Conservation (phyloP, 2,113 vertebrate species). For the Gopherus flavomarginatus region DNA sequence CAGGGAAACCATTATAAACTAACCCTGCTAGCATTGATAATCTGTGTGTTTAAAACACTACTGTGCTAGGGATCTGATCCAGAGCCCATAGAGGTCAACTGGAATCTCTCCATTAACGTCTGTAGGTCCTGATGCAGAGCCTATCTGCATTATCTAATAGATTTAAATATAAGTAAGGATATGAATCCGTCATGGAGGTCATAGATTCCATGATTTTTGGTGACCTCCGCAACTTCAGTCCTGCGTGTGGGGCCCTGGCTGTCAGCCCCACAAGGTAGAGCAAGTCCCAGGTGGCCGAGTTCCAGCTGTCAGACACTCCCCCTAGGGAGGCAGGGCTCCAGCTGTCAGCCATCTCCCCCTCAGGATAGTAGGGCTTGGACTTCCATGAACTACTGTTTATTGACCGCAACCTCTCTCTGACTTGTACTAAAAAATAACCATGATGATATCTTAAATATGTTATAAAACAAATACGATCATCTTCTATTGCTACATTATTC, state of each 20-base stretch:
- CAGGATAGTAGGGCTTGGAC: too few species aligned
- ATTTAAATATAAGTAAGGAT: not conserved
- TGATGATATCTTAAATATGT: not conserved
- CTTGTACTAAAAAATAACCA: too few species aligned
- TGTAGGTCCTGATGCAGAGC: not conserved
- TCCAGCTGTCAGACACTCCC: too few species aligned
- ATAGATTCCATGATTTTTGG: constrained; percentile 19
- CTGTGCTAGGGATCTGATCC: not conserved
- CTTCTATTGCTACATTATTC: constrained; percentile 6
- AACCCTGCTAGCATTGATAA: not conserved
- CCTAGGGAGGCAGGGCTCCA: too few species aligned
- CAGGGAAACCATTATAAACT: constrained; percentile 13
- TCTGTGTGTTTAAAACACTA: not conserved
- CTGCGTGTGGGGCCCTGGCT: too few species aligned
- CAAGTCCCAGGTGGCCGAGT: too few species aligned
- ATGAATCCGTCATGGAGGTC: too few species aligned
- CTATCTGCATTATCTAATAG: constrained; percentile 8
- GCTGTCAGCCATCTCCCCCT: too few species aligned
- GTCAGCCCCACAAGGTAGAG: too few species aligned
- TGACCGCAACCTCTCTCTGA: too few species aligned
- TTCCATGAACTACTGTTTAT: too few species aligned
- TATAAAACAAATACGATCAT: not conserved
- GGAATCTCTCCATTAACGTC: constrained; percentile 35
- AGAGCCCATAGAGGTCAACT: constrained; percentile 1
- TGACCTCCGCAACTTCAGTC: not conserved